phyloP scores from a whole-genome alignment of 2,113 vertebrate genomes.

The Perognathus longimembris region DNA sequence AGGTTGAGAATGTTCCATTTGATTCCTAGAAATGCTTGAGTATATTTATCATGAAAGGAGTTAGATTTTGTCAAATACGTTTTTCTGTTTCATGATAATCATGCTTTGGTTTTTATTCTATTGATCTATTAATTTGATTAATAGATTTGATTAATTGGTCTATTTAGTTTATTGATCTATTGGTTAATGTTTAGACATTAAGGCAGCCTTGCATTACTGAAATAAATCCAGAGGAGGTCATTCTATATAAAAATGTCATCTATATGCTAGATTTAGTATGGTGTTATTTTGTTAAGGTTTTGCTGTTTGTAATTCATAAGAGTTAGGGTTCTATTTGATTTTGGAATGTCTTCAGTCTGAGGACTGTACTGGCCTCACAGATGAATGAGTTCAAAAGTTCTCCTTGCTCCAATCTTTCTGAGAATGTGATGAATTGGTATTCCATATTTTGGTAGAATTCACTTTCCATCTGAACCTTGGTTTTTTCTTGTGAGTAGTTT shows the following conservation, averaged over 20 bases:
- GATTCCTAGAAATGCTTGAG: background rate
- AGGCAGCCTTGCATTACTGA: background rate
- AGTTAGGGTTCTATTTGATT: background rate
- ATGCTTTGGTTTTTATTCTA: background rate
- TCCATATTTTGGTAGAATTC: constrained; percentile 30
- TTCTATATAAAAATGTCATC: background rate
- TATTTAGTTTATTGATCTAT: background rate
- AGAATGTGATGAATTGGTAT: background rate
- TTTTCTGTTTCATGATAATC: background rate
- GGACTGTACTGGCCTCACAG: background rate
- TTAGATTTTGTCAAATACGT: constrained; percentile 16
- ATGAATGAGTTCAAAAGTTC: background rate
- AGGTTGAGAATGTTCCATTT: background rate
- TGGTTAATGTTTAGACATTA: background rate
- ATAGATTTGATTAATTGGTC: too few species aligned
- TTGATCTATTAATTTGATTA: background rate
- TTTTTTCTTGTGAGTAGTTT: background rate
- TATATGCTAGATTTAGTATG: background rate
- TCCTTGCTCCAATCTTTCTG: background rate
- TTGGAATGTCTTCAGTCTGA: background rate
- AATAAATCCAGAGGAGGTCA: background rate
- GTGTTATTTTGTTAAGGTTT: background rate
- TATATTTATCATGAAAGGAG: background rate
- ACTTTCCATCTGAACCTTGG: background rate
- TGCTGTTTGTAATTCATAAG: background rate